Percentiles rank a stretch among this genome's conserved stretches.
Evolutionary conservation across 2,113 vertebrate genomes (phyloP).

Genomic region (Balaeniceps rex): DNA sequence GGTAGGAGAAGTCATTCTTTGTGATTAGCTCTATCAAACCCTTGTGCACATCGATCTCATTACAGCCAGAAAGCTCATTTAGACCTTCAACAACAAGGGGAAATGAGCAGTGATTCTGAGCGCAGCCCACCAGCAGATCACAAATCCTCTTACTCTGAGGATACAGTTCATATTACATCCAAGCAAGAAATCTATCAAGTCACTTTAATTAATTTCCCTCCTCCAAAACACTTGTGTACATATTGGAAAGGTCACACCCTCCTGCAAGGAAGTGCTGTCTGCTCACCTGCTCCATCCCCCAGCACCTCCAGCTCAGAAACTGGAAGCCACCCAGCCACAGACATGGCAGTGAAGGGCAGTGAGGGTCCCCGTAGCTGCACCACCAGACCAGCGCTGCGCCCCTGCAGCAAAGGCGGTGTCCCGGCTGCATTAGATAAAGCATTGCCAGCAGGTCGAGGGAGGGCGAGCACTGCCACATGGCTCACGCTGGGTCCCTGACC

Average conservation of each 20-base stretch:
- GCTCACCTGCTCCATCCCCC: not conserved
- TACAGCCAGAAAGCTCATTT: not conserved
- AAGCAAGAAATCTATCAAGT: not conserved
- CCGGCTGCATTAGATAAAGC: not conserved
- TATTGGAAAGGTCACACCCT: not conserved
- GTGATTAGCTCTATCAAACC: not conserved
- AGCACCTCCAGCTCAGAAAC: not conserved
- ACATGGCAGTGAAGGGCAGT: not conserved
- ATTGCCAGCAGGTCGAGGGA: not conserved
- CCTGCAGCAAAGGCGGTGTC: accelerated
- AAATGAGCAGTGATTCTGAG: not conserved
- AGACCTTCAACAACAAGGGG: not conserved
- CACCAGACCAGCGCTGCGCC: accelerated
- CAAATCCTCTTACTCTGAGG: not conserved
- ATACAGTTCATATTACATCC: not conserved
- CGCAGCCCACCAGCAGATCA: not conserved
- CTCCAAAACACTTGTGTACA: not conserved
- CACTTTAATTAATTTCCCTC: not conserved
- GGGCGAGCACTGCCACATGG: accelerated
- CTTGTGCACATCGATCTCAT: not conserved
- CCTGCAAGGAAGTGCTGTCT: not conserved
- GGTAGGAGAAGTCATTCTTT: not conserved
- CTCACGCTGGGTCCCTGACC: not conserved
- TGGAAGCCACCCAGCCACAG: not conserved
- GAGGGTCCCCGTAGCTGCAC: not conserved